A percentile compares a stretch with the other conserved stretches of the same genome.
These are phyloP conservation scores for Oplegnathus fasciatus DNA, from an alignment of 2,113 vertebrate genomes.

Conservation along the genomic window DNA sequence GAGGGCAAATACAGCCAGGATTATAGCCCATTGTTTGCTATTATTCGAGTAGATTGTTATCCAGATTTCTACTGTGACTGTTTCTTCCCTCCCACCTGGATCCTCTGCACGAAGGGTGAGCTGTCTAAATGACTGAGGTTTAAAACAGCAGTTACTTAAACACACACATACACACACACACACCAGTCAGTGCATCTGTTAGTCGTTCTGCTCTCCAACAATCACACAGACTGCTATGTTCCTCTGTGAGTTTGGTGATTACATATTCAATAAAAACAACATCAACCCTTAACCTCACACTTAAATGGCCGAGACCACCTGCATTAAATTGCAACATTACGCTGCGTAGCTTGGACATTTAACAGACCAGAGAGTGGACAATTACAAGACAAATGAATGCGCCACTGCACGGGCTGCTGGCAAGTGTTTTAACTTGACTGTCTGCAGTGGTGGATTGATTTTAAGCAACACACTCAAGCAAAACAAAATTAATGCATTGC, in stretches of 20 bases:
- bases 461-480: constrained; percentile 15
- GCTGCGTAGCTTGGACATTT: constrained; percentile 7
- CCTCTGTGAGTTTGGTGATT: constrained; percentile 47
- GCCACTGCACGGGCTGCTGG: neutral
- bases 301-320: constrained; percentile 27
- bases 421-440: constrained; percentile 18
- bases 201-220: constrained; percentile 43
- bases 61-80: constrained; percentile 30
- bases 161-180: constrained; percentile 34
- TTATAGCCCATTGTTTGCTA: constrained; percentile 32
- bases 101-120: constrained; percentile 6
- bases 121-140: constrained; percentile 18
- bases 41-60: constrained; percentile 32
- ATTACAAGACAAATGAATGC: constrained; percentile 27
- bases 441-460: constrained; percentile 19
- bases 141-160: constrained; percentile 26
- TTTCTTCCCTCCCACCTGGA: constrained; percentile 37
- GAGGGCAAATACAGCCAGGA: constrained; percentile 5
- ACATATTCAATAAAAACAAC: constrained; percentile 46
- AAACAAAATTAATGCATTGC: constrained; percentile 11
- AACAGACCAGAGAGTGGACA: constrained; percentile 26
- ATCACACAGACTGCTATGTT: constrained; percentile 37
- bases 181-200: constrained; percentile 31
- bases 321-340: constrained; percentile 20
- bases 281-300: constrained; percentile 30